These are phyloP conservation scores for Protaetia brevitarsis DNA, from an alignment of 1,140 invertebrate genomes.

Conservation along the genomic window DNA sequence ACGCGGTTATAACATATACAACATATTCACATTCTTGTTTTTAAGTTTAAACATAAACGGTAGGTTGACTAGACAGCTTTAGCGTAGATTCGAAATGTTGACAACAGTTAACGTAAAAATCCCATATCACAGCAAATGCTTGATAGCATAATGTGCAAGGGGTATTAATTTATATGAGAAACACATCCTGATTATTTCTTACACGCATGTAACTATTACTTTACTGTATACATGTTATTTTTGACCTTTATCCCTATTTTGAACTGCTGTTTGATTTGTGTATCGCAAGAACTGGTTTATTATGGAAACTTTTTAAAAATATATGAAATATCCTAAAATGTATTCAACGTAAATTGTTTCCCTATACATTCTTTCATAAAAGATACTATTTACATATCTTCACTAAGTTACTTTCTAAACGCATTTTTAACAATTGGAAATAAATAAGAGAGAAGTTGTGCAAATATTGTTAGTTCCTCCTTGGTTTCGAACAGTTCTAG, in stretches of 20 bases:
- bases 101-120: not conserved
- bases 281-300: slow-evolving; percentile 13
- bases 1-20: too few relatives aligned
- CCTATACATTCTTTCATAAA: slow-evolving; percentile 8
- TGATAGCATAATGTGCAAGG: slow-evolving; percentile 1
- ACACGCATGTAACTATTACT: not conserved
- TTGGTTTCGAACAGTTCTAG: slow-evolving; percentile 31
- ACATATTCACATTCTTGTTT: too few relatives aligned
- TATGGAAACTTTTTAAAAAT: slow-evolving; percentile 14
- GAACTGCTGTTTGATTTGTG: slow-evolving; percentile 14
- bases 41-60: too few relatives aligned
- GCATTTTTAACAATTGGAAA: slow-evolving; percentile 1
- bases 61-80: not conserved
- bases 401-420: not conserved
- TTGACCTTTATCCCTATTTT: not conserved
- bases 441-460: slow-evolving; percentile 23
- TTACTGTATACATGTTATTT: not conserved
- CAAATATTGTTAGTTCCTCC: slow-evolving; percentile 5
- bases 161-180: not conserved
- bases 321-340: slow-evolving; percentile 19
- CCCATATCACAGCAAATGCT: slow-evolving; percentile 4
- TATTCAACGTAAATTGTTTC: not conserved
- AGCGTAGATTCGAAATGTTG: not conserved
- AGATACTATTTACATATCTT: slow-evolving; percentile 19
- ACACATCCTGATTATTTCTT: not conserved